A percentile compares a stretch with the other conserved stretches of the same genome.
These are phyloP conservation scores for Drosophila helvetica DNA, from an alignment of 2,888 invertebrate species.

Conservation along the genomic window DNA sequence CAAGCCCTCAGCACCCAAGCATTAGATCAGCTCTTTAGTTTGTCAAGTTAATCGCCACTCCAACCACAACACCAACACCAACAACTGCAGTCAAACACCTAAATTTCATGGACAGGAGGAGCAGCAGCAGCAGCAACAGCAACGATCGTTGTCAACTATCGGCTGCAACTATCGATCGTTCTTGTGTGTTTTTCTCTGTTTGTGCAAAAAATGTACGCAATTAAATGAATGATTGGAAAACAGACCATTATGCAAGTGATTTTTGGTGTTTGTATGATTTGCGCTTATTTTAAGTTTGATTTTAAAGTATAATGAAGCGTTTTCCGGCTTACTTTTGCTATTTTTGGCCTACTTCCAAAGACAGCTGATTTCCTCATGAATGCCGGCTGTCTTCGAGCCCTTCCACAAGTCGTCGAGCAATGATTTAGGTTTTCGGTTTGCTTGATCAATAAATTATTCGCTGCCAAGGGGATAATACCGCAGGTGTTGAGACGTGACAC, in stretches of 20 bases:
- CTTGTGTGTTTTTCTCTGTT: slow-evolving; percentile 55
- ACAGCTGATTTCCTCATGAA: slow-evolving; percentile 32
- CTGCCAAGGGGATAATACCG: slow-evolving; percentile 55
- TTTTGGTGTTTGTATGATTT: slow-evolving; percentile 2
- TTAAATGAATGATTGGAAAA: slow-evolving; percentile 63
- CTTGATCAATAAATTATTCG: slow-evolving; percentile 62
- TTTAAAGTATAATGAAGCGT: background rate
- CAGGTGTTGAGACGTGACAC: slow-evolving; percentile 71
- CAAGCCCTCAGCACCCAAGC: slow-evolving; percentile 54
- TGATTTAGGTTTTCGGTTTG: slow-evolving; percentile 26
- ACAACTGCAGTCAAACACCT: slow-evolving; percentile 31
- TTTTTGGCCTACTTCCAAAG: background rate
- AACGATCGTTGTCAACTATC: slow-evolving; percentile 36
- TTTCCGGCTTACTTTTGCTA: background rate
- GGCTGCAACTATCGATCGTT: slow-evolving; percentile 47
- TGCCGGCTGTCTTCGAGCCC: slow-evolving; percentile 16
- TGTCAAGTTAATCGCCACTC: slow-evolving; percentile 49
- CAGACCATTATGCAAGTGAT: slow-evolving; percentile 56
- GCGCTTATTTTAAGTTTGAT: background rate
- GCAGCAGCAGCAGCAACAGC: slow-evolving; percentile 6
- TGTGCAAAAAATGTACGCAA: slow-evolving; percentile 59
- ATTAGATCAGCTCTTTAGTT: slow-evolving; percentile 49
- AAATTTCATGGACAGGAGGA: slow-evolving; percentile 41
- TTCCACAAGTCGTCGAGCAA: slow-evolving; percentile 4
- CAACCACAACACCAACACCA: slow-evolving; percentile 32